Evolutionary conservation across 2,888 invertebrate genomes (phyloP).

Genomic region (Coenonympha glycerion): DNA sequence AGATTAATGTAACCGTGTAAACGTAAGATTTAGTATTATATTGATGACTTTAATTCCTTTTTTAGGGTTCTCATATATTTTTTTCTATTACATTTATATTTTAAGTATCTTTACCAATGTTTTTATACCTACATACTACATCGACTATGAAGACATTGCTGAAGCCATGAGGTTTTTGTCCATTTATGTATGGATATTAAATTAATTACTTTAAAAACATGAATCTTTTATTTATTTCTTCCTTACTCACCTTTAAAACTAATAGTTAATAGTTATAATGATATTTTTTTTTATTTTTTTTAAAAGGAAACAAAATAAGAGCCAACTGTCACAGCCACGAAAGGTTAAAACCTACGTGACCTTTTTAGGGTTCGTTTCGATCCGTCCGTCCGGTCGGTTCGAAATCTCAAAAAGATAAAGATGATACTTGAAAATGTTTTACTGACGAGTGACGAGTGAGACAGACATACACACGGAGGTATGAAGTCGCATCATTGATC

Average conservation of each 20-base stretch:
- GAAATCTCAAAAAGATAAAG: too few species aligned
- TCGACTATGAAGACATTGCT: slow-evolving; percentile 56
- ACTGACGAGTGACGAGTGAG: too few species aligned
- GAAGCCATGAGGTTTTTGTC: slow-evolving; percentile 59
- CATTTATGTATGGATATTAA: slow-evolving; percentile 69
- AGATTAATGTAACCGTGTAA: slow-evolving; percentile 55
- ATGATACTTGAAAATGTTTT: too few species aligned
- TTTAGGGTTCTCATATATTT: slow-evolving; percentile 53
- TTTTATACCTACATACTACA: slow-evolving; percentile 56
- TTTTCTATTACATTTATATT: slow-evolving; percentile 64
- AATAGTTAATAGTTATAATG: too few species aligned
- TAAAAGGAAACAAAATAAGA: too few species aligned
- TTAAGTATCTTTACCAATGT: slow-evolving; percentile 58
- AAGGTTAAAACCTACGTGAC: too few species aligned
- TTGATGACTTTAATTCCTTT: slow-evolving; percentile 55
- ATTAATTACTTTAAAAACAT: slow-evolving; percentile 56
- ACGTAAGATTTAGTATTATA: slow-evolving; percentile 53
- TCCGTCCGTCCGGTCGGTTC: too few species aligned
- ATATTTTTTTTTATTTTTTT: too few species aligned
- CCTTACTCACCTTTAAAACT: background rate
- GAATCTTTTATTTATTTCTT: slow-evolving; percentile 31
- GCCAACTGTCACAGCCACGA: too few species aligned
- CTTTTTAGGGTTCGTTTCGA: too few species aligned
- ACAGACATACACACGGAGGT: too few species aligned
- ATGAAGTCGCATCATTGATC: too few species aligned